Conservation (phyloP, 2,113 vertebrate genomes). For the Amia ocellicauda region DNA sequence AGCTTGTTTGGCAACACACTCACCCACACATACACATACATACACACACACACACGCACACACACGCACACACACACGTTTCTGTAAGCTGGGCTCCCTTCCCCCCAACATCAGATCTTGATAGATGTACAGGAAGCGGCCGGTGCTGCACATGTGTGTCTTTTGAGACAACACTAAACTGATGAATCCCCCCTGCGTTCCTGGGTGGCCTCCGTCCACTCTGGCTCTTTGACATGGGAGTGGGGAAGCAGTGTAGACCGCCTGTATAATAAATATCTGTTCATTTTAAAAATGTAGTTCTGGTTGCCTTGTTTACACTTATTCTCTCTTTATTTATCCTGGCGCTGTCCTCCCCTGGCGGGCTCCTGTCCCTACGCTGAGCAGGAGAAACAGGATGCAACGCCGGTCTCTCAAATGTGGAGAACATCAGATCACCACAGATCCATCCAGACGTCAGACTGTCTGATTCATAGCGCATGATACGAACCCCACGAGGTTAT, state of each 20-base stretch:
- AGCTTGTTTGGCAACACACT: no score
- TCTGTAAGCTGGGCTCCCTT: no score
- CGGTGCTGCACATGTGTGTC: no score
- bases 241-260: not conserved
- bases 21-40: no score
- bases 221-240: not conserved
- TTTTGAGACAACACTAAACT: not conserved
- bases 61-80: no score
- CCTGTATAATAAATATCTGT: constrained; percentile 7
- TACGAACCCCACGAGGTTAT: not conserved
- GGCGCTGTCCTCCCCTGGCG: no score
- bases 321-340: no score
- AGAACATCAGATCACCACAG: not conserved
- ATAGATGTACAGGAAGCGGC: no score
- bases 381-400: not conserved
- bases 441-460: not conserved
- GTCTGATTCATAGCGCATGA: not conserved
- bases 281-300: no score
- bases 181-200: not conserved
- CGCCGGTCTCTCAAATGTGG: not conserved
- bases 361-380: not conserved
- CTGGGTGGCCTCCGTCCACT: constrained; percentile 7
- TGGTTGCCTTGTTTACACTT: no score
- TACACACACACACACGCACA: no score
- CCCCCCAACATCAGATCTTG: no score